Conservation (phyloP, 2,113 vertebrate genomes). For the Xyrauchen texanus region DNA sequence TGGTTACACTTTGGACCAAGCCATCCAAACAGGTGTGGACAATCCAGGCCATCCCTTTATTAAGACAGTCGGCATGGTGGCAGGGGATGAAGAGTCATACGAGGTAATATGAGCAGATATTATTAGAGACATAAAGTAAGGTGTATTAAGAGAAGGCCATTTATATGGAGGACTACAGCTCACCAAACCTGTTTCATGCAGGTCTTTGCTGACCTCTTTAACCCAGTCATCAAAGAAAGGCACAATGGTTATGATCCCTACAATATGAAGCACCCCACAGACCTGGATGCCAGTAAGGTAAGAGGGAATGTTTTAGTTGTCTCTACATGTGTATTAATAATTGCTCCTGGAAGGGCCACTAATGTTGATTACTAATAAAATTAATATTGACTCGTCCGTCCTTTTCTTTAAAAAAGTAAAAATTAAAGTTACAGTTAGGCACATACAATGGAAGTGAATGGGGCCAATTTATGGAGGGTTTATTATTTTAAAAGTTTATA, state of each 20-base stretch:
- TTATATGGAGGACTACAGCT: neutral
- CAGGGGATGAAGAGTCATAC: conserved; percentile 96
- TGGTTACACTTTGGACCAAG: conserved; percentile 91
- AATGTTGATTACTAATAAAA: too few species aligned
- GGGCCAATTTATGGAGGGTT: too few species aligned
- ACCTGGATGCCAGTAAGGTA: conserved; percentile 91
- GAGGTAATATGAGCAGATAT: conserved; percentile 76
- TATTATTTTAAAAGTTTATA: too few species aligned
- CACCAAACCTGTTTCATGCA: conserved; percentile 56
- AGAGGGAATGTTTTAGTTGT: neutral
- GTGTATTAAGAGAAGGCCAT: neutral
- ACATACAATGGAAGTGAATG: too few species aligned
- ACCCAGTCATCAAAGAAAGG: conserved; percentile 90
- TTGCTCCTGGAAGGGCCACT: too few species aligned
- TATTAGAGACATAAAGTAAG: neutral
- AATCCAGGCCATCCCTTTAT: conserved; percentile 98
- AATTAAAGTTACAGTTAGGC: too few species aligned
- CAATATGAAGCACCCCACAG: conserved; percentile 90
- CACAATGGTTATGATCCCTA: conserved; percentile 93
- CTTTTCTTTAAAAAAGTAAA: too few species aligned
- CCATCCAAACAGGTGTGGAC: conserved; percentile 97
- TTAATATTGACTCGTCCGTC: too few species aligned
- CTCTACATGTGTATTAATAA: neutral
- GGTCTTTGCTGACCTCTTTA: conserved; percentile 90
- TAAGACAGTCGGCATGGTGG: conserved; percentile 82